Conservation (phyloP, 2,113 vertebrate species). For the Dromaius novaehollandiae region DNA sequence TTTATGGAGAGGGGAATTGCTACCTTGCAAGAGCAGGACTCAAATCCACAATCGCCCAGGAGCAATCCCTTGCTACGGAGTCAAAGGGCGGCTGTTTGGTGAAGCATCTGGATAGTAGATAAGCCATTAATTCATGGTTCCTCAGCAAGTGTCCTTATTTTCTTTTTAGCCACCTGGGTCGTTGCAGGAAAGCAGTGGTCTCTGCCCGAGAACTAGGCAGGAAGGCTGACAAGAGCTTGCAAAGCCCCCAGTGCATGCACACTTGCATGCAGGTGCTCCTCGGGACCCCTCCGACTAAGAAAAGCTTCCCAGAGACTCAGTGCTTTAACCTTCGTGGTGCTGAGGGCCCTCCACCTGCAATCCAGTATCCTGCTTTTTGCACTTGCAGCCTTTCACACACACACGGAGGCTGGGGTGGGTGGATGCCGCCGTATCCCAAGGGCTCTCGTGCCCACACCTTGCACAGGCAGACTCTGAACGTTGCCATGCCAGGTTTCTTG, state of each 20-base stretch:
- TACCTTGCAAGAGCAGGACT: no score
- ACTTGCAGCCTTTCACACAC: accelerated
- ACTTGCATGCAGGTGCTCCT: no score
- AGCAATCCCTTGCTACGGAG: neutral
- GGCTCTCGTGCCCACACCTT: accelerated
- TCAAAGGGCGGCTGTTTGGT: neutral
- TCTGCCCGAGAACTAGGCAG: no score
- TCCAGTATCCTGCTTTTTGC: neutral
- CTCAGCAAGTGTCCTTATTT: neutral
- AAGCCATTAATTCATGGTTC: neutral
- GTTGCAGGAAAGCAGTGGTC: no score
- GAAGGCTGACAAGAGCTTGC: no score
- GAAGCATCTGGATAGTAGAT: neutral
- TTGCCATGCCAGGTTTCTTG: accelerated
- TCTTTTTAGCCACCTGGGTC: neutral
- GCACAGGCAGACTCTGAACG: neutral
- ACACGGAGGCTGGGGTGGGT: neutral
- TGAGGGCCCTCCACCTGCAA: neutral
- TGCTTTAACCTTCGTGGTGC: accelerated
- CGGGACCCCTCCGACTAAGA: no score
- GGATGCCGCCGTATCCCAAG: accelerated
- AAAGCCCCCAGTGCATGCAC: no score
- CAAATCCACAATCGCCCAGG: neutral
- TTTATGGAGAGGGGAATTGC: no score
- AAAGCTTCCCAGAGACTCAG: no score